These are phyloP conservation scores for Miichthys miiuy DNA, from an alignment of 2,797 vertebrate genomes.

Conservation along the genomic window DNA sequence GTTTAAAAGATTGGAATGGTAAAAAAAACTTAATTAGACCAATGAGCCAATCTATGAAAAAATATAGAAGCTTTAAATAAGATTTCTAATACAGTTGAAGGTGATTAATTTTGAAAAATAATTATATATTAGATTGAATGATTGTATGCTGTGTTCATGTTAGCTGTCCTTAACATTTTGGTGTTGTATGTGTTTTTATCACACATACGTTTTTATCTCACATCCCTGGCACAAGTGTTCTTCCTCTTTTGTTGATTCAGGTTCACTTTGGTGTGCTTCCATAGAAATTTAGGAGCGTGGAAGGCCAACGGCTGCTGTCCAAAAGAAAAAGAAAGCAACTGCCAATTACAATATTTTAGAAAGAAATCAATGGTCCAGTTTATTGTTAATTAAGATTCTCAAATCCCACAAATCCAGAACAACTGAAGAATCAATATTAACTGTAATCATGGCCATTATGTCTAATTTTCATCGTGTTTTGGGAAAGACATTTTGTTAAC, in stretches of 20 bases:
- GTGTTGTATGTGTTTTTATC: neutral
- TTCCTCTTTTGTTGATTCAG: neutral
- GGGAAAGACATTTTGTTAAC: neutral
- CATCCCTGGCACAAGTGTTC: neutral
- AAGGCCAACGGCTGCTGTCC: neutral
- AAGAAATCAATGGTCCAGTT: too few species aligned
- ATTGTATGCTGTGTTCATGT: neutral
- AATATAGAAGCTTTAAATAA: neutral
- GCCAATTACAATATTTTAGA: too few species aligned
- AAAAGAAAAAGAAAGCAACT: neutral
- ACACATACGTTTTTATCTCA: neutral
- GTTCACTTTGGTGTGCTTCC: neutral
- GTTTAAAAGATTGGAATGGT: constrained; percentile 6
- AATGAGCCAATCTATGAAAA: constrained; percentile 4
- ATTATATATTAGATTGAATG: constrained; percentile 4
- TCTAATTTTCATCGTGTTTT: neutral
- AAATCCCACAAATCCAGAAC: neutral
- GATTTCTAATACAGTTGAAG: neutral
- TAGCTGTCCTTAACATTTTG: neutral
- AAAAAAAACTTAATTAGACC: constrained; percentile 28
- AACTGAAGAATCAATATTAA: neutral
- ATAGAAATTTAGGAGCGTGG: neutral
- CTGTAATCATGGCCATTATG: neutral
- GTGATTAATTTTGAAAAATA: neutral
- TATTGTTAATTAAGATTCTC: neutral